Conservation (phyloP, 2,888 invertebrate species). For the Apamea epomidion region DNA sequence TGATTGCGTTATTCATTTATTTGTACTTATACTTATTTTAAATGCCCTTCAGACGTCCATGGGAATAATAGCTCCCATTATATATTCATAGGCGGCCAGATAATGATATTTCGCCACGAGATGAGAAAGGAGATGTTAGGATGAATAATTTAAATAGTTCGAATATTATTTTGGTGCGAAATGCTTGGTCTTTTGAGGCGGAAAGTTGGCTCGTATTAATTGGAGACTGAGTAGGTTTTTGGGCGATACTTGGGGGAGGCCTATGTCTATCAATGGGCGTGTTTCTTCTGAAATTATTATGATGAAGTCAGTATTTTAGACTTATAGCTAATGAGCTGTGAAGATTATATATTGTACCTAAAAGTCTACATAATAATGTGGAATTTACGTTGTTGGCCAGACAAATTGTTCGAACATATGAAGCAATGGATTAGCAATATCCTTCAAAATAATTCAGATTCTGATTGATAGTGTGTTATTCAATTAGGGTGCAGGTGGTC, state of each 20-base stretch:
- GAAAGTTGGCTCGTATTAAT: not conserved
- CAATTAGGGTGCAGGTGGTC: too few species aligned
- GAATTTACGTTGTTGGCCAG: too few species aligned
- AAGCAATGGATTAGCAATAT: too few species aligned
- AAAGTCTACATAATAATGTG: not conserved
- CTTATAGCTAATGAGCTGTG: not conserved
- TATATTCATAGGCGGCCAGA: conserved; percentile 45
- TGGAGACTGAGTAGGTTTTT: not conserved
- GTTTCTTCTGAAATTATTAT: not conserved
- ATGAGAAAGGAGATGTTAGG: conserved; percentile 23
- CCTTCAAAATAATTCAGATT: too few species aligned
- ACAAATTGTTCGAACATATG: too few species aligned
- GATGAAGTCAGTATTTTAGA: not conserved
- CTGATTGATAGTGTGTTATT: too few species aligned
- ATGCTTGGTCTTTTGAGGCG: not conserved
- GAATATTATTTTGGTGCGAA: conserved; percentile 17
- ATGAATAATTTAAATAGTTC: conserved; percentile 36
- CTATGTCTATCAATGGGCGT: not conserved
- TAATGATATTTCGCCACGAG: conserved; percentile 47
- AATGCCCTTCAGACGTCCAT: conserved; percentile 32
- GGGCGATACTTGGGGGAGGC: not conserved
- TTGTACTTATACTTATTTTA: conserved; percentile 21
- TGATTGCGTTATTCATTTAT: conserved; percentile 27
- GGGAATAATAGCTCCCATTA: conserved; percentile 38
- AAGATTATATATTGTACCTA: not conserved